Percentiles rank a stretch among this genome's conserved stretches.
phyloP scores from a whole-genome alignment of 2,113 vertebrate species.

The Shinisaurus crocodilurus region DNA sequence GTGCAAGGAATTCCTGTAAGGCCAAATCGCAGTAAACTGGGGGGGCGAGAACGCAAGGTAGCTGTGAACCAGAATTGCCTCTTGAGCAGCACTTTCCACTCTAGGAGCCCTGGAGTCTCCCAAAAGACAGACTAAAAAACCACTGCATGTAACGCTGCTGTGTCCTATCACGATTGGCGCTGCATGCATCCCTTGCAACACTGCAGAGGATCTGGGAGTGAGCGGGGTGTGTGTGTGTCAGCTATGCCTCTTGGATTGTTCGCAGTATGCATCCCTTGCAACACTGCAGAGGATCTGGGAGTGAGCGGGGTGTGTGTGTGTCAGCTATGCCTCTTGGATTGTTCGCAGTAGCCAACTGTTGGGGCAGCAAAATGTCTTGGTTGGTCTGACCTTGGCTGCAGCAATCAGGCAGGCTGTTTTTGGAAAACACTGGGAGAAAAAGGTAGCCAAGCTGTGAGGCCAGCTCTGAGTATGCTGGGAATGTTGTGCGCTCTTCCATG shows the following conservation, averaged over 20 bases:
- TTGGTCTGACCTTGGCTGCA: neutral
- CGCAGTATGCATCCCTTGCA: too few species aligned
- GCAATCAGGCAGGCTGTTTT: neutral
- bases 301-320: too few species aligned
- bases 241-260: too few species aligned
- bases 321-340: neutral
- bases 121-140: neutral
- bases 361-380: neutral
- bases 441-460: neutral
- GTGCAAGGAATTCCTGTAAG: neutral
- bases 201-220: too few species aligned
- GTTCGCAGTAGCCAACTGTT: neutral
- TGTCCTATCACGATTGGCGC: neutral
- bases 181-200: too few species aligned
- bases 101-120: neutral
- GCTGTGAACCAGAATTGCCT: neutral
- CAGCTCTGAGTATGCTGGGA: slow-evolving; percentile 23
- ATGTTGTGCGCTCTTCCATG: slow-evolving; percentile 34
- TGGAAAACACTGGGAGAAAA: neutral
- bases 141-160: neutral
- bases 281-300: neutral
- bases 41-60: neutral
- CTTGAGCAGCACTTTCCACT: neutral
- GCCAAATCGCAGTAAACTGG: neutral
- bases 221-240: too few species aligned